phyloP scores from a whole-genome alignment of 2,797 vertebrate species.

The Sciurus carolinensis region DNA sequence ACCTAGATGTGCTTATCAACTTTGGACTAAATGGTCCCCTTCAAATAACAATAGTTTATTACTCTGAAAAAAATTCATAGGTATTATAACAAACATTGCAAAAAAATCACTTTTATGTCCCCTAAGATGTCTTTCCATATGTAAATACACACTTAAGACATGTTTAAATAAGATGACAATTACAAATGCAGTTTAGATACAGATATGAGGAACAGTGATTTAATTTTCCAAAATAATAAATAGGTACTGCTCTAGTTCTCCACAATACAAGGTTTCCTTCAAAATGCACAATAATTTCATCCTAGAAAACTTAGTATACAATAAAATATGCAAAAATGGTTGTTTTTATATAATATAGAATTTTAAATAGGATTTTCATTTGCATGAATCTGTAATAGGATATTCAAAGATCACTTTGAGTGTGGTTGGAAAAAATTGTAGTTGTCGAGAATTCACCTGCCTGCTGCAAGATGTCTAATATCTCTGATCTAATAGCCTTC shows the following conservation, averaged over 20 bases:
- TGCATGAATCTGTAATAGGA: not conserved
- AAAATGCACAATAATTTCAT: not conserved
- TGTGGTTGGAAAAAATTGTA: not conserved
- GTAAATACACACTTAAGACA: not conserved
- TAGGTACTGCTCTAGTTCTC: not conserved
- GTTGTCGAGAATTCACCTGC: not conserved
- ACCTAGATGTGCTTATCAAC: constrained; percentile 18
- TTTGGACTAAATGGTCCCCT: not conserved
- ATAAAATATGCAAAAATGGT: not conserved
- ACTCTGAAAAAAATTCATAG: constrained; percentile 41
- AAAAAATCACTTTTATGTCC: not conserved
- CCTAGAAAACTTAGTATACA: not conserved
- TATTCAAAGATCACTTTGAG: not conserved
- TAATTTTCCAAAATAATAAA: constrained; percentile 49
- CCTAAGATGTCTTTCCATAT: not conserved
- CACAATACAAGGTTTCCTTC: constrained; percentile 27
- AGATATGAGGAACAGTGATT: not conserved
- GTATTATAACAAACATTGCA: not conserved
- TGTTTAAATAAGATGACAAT: not conserved
- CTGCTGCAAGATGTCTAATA: not conserved
- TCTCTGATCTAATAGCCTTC: not conserved
- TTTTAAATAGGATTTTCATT: not conserved
- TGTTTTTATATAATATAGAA: not conserved
- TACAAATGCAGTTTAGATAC: not conserved
- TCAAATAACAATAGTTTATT: not conserved